phyloP scores from a whole-genome alignment of 2,113 vertebrate genomes.

The Scytalopus superciliaris region DNA sequence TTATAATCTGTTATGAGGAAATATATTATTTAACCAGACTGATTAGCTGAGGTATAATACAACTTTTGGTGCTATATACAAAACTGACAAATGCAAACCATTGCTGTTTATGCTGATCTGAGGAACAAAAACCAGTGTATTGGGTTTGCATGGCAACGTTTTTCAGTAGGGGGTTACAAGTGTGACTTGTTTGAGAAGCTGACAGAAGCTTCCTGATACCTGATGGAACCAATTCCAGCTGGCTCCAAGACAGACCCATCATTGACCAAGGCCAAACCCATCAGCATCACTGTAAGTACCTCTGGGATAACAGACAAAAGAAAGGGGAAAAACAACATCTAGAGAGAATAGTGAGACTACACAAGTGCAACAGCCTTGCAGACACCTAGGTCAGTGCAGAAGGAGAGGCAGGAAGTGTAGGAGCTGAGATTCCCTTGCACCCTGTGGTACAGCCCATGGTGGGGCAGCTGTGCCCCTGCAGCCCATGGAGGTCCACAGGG shows the following conservation, averaged over 20 bases:
- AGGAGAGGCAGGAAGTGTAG: neutral
- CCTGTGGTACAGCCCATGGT: neutral
- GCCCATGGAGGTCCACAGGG: neutral
- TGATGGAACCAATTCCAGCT: neutral
- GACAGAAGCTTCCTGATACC: neutral
- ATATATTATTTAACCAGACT: neutral
- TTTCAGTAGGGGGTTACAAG: fast-evolving
- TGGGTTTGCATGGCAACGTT: fast-evolving
- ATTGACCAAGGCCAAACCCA: neutral
- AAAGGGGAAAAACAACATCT: neutral
- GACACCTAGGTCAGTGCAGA: neutral
- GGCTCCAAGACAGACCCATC: too few relatives aligned
- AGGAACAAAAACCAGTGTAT: fast-evolving
- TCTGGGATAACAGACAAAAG: neutral
- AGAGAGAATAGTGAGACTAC: neutral
- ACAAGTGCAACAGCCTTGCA: neutral
- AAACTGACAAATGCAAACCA: neutral
- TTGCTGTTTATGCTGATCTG: neutral
- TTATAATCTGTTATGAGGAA: too few relatives aligned
- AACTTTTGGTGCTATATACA: fast-evolving
- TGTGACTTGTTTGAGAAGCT: neutral
- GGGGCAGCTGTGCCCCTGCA: neutral
- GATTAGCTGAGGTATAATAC: neutral
- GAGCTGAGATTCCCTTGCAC: neutral
- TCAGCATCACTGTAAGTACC: fast-evolving